Evolutionary conservation across 2,888 invertebrate species (phyloP), one percentile per base, ranked within the genome.

Genomic region (Andrena bucephala): DNA sequence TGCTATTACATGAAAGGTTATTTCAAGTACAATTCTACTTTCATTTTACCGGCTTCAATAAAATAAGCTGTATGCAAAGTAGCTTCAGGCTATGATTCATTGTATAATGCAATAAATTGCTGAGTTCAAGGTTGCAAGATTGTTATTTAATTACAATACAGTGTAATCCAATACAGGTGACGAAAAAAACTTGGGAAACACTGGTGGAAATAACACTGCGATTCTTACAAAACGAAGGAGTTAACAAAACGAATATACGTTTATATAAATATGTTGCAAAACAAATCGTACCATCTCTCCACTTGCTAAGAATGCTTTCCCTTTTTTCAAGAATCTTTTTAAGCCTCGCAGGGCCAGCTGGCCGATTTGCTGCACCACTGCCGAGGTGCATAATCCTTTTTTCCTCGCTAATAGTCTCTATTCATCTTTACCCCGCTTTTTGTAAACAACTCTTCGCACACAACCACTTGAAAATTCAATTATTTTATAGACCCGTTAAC

Each of bases 281-380:
- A 54, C 29, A 63, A 50, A 24, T 90, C 93, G 80, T 95, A 95
- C 95, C 95, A 94, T 95, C 93, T 89, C 94, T 94, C 95, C 95
- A 95, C 87, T 94, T 94, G 85, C 91, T 92, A 71, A 95, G 94
- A 82, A 95, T 93, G 81, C 94, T 93, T 77, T 94, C 94, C 85
- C 94, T 94, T 90, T 93, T 95, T 88, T 95, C 94, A 90, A 94
- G 94, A 89, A 92, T 84, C 67, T 94, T 94, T 88, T 94, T 94
- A 83, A 94, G 90, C 89, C 94, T 94, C 78, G 95, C 94, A 63
- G 94, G 93, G 87, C 94, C 94, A 84, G 93, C 94, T 77, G 94
- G 94, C 90, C 95, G 93, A 81, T 94, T 90, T 33, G 57, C 29
- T 33, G 81, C 85, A 67, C 85, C 89, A 79, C 84, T 81, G 77